Evolutionary conservation across 2,888 invertebrate genomes (phyloP), one percentile per base, ranked within the genome.

Genomic region (Papilio gigon): DNA sequence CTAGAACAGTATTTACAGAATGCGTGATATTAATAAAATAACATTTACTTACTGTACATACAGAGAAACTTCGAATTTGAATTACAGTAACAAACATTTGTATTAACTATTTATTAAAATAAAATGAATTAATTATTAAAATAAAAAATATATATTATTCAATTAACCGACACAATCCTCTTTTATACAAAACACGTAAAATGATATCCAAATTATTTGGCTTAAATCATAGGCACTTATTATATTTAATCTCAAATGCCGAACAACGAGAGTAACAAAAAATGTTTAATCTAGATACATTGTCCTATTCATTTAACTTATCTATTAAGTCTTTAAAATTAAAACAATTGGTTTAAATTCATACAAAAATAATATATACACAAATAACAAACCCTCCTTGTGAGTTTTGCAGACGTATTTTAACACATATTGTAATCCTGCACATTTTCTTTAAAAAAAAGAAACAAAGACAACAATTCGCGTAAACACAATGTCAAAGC

Each of bases 291-390:
- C 50, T 50, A 50, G 25, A 50, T 6, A 56, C 27, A 27, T 56
- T n/a, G 5, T 56, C 2, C 56, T 33, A 56, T 17, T 30, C 9
- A 33, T 30, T 4, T 11, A 53, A 9, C 25, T 4, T n/a, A 50
- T 4, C 30, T 22, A 33, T 22, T 33, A 6, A 20, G 1, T 20
- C 4, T 25, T 42, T 30, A 17, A 8, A 27, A 30, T n/a, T 42
- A 25, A 8, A 42, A 61, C 27, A 40, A 30, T 40, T 60, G 2
- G 20, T 25, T 63, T 27, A 63, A 25, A 53, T 35, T 11, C n/a
- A 33, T 33, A 22, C 22, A 3, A 33, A 33, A 42, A 65, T 42
- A 14, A 35, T 11, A 25, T 47, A 35, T 42, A 20, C 14, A 30
- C 27, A 14, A 58, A 56, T 33, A 58, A 47, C 27, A 58, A 58